These are phyloP conservation scores for Ellobium chinense DNA, from an alignment of 2,888 invertebrate genomes.

Conservation along the genomic window DNA sequence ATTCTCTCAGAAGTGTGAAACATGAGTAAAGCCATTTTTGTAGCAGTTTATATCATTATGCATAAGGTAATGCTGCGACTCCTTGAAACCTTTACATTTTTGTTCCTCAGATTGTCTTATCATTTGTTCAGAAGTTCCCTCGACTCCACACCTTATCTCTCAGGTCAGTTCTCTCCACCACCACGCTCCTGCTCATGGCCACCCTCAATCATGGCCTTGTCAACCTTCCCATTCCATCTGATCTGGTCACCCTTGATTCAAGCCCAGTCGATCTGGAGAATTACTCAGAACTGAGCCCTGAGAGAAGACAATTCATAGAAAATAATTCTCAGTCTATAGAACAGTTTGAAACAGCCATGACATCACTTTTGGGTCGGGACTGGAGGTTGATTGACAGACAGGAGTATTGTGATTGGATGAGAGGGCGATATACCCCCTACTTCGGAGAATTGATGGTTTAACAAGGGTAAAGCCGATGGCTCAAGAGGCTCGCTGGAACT, in stretches of 20 bases:
- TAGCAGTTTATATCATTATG: too few relatives aligned
- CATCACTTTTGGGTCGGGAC: background rate
- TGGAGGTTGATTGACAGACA: background rate
- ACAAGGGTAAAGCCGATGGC: too few relatives aligned
- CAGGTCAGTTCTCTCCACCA: background rate
- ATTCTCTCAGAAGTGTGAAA: too few relatives aligned
- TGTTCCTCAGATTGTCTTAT: background rate
- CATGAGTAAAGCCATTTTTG: too few relatives aligned
- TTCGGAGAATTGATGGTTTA: background rate
- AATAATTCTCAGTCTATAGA: background rate
- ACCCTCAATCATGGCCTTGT: background rate
- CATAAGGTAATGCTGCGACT: too few relatives aligned
- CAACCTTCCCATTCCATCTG: background rate
- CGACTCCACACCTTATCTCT: background rate
- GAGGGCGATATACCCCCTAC: background rate
- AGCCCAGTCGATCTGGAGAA: background rate
- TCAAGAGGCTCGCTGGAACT: too few relatives aligned
- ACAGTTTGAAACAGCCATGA: background rate
- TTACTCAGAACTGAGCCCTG: background rate
- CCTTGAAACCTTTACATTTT: too few relatives aligned
- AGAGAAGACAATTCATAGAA: background rate
- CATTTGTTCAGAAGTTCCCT: background rate
- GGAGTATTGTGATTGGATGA: conserved; percentile 1
- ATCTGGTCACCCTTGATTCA: background rate
- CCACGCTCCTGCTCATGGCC: background rate